Base-by-base conservation (phyloP, 2,113 vertebrate species). In the Salminus brasiliensis region DNA sequence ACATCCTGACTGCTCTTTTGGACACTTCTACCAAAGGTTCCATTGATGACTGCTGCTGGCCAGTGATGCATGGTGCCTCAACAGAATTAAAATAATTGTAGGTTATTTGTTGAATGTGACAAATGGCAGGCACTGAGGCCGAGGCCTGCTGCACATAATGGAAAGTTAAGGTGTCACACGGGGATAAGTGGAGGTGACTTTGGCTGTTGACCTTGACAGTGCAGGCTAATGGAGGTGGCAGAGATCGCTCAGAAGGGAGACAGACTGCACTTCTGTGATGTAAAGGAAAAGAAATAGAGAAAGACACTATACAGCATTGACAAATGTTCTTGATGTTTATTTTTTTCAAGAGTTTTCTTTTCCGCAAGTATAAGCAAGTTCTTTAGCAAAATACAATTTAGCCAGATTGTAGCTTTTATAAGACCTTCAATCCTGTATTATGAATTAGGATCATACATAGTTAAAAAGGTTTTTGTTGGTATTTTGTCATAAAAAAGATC, bases 21-120 rank as follows among this genome's bases (percentile, higher is more conserved):
- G 85, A 60, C 63, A 53, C 63, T 52, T 75, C 68, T 86, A 36
- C 59, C 83, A 36, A 80, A 69, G 78, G 79, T 68, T 81, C 55
- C 72, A 63, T 55, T 76, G 81, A 60, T 23, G 71, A 65, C 62
- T 71, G 39, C 52, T 74, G 67, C 76, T 84, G 29, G 7, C 69
- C 62, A 55, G 63, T 80, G 80, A 87, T 86, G 84, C 63, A 85
- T 63, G 53, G 23, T 36, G 71, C 70, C 81, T 80, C 85, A 72
- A 82, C 70, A 83, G 87, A 88, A 36, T 88, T 86, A 68, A 84
- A 85, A 78, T 82, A 81, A 79, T 85, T 76, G 77, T 83, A 74
- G 80, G 81, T 86, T 86, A 83, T 81, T 85, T 81, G 84, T 45
- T 82, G 76, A 83, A 88, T 25, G 80, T 87, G 88, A 88, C 79